Percentiles rank a stretch among this genome's conserved stretches.
These are phyloP conservation scores for Thymallus thymallus DNA, from an alignment of 2,113 vertebrate species.

Conservation along the genomic window DNA sequence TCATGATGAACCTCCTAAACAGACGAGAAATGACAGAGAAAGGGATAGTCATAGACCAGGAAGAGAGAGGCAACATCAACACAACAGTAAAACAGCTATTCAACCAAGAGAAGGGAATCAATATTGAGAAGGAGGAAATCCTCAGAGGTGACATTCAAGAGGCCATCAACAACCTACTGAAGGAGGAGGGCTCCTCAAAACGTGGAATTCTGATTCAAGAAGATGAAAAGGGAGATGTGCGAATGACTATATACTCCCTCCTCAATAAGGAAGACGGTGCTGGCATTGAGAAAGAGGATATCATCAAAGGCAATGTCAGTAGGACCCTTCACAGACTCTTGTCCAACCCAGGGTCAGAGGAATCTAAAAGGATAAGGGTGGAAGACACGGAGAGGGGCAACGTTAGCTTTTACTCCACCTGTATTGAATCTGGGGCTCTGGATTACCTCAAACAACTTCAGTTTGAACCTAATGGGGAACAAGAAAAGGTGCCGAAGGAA, in stretches of 20 bases:
- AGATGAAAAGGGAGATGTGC: constrained; percentile 87
- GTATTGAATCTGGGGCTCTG: constrained; percentile 88
- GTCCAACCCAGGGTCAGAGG: constrained; percentile 71
- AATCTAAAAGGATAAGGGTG: constrained; percentile 72
- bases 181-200: constrained; percentile 73
- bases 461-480: constrained; percentile 61
- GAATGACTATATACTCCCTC: constrained; percentile 91
- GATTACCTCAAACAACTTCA: constrained; percentile 87
- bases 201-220: constrained; percentile 90
- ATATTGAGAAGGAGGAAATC: constrained; percentile 81
- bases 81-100: constrained; percentile 83
- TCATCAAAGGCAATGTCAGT: constrained; percentile 83
- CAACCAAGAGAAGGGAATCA: constrained; percentile 73
- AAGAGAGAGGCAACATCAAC: constrained; percentile 84
- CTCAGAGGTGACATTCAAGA: constrained; percentile 84
- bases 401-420: constrained; percentile 90
- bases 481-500: constrained; percentile 65
- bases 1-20: constrained; percentile 87
- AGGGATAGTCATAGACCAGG: constrained; percentile 75
- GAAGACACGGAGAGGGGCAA: constrained; percentile 84
- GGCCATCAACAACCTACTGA: constrained; percentile 84
- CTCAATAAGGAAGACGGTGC: constrained; percentile 76
- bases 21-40: constrained; percentile 70
- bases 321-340: constrained; percentile 79
- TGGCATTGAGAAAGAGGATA: constrained; percentile 73